Base-by-base conservation (phyloP, 1,140 invertebrate species). In the Zaprionus gabonicus region DNA sequence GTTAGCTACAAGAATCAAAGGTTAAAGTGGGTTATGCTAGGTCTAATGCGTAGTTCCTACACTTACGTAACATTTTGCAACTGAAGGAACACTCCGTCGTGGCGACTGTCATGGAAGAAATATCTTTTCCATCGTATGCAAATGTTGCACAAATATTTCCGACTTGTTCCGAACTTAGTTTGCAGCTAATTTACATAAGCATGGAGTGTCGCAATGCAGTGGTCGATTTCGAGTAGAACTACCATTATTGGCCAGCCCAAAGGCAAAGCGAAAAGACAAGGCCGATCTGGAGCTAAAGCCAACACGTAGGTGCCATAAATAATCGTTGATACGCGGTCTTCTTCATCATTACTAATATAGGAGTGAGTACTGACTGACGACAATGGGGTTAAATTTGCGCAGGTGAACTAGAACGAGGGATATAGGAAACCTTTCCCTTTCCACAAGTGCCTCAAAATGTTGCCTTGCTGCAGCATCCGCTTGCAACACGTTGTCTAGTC, bases 401-500 rank as follows among this genome's bases (percentile, higher is more conserved):
- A 58, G 27, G 25, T 59, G 60, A 64, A 66, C 44, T 55, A 15
- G 53, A 20, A 49, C 13, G 17, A 55, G 4, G 41, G 49, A 63
- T 15, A 63, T 56, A 57, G 36, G 55, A 60, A 44, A 59, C 41
- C 46, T 59, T 55, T 62, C 58, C 62, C 73, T 44, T 53, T 9
- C 2, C 41, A 7, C 55, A 68, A 66, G 38, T 72, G 71, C 36
- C 68, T 69, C 75, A 77, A 62, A 72, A 67, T 57, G 74, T 63
- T 59, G 58, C 70, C 31, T 34, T 34, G 58, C 60, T 78, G 82
- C 81, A 85, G 81, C 64, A 70, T 57, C 73, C 74, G 82, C 82
- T 86, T 63, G 82, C 82, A 84, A 85, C 82, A 81, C 82, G 82
- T 84, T 84, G 82, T 75, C 75, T 76, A 59, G 56, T 65, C n/a